Conservation (phyloP, 1,140 invertebrate species). For the Nasonia vitripennis region DNA sequence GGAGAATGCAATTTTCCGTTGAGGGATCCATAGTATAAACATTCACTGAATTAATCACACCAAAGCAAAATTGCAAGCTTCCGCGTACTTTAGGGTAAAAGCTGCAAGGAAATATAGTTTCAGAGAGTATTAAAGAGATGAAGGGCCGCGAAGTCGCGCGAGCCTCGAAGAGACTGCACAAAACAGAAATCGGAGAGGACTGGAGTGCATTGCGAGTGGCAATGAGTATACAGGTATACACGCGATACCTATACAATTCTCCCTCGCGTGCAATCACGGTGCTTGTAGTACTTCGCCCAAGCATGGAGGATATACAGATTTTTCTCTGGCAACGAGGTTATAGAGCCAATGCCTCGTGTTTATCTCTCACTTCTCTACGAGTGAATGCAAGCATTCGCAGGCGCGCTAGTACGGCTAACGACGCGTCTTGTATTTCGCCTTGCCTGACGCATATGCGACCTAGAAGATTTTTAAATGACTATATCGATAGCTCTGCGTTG, state of each 20-base stretch:
- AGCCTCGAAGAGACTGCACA: neutral
- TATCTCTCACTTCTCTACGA: neutral
- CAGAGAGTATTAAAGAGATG: neutral
- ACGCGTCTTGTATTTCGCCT: too few relatives aligned
- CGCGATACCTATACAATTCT: neutral
- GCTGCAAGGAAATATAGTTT: neutral
- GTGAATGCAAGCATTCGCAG: neutral
- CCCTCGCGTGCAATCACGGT: neutral
- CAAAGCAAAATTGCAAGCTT: too few relatives aligned
- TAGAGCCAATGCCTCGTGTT: too few relatives aligned
- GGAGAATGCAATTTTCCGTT: too few relatives aligned
- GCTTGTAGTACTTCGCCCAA: neutral
- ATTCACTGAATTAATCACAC: neutral
- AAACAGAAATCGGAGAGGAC: slow-evolving; percentile 17
- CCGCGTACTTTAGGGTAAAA: neutral
- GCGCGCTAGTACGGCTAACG: too few relatives aligned
- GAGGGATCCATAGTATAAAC: too few relatives aligned
- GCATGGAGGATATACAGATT: neutral
- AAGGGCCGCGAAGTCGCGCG: neutral
- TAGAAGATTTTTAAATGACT: too few relatives aligned
- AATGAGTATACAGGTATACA: neutral
- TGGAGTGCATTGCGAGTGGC: neutral
- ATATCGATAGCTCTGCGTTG: too few relatives aligned
- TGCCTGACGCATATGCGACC: too few relatives aligned
- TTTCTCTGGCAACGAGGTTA: neutral